Percentiles rank a stretch among this genome's conserved stretches.
phyloP scores from a whole-genome alignment of 2,888 invertebrate genomes.

The Cheilosia grossa region DNA sequence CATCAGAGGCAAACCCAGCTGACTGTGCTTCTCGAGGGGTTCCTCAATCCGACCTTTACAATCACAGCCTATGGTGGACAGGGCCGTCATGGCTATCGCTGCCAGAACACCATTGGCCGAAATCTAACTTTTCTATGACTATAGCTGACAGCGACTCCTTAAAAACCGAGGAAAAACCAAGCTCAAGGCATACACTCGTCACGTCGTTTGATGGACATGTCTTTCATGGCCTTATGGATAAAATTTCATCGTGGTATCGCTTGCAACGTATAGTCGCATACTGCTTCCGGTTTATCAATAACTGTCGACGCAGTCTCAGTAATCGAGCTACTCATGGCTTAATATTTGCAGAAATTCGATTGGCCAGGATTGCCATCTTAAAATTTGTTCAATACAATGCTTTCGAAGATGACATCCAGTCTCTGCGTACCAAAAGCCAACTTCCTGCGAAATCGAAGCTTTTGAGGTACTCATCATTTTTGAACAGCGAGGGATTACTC shows the following conservation, averaged over 20 bases:
- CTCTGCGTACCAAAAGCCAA: neutral
- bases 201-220: too few relatives aligned
- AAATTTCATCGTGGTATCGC: too few relatives aligned
- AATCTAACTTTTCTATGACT: neutral
- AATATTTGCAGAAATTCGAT: too few relatives aligned
- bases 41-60: neutral
- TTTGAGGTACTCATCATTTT: neutral
- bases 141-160: neutral
- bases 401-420: too few relatives aligned
- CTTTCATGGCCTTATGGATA: too few relatives aligned
- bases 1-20: conserved; percentile 42
- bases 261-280: too few relatives aligned
- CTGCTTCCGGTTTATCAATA: too few relatives aligned
- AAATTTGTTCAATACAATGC: too few relatives aligned
- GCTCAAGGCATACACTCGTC: neutral
- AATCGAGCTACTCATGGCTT: too few relatives aligned
- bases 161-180: neutral
- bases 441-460: conserved; percentile 10
- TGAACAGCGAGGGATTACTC: neutral
- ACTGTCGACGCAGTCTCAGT: too few relatives aligned
- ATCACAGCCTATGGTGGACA: neutral
- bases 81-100: neutral
- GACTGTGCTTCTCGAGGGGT: conserved; percentile 43
- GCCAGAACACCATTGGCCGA: neutral
- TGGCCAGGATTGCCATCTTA: too few relatives aligned